Percentiles rank a stretch among this genome's conserved stretches.
These are phyloP conservation scores for Dolomedes plantarius DNA, from an alignment of 2,888 invertebrate genomes.

Conservation along the genomic window DNA sequence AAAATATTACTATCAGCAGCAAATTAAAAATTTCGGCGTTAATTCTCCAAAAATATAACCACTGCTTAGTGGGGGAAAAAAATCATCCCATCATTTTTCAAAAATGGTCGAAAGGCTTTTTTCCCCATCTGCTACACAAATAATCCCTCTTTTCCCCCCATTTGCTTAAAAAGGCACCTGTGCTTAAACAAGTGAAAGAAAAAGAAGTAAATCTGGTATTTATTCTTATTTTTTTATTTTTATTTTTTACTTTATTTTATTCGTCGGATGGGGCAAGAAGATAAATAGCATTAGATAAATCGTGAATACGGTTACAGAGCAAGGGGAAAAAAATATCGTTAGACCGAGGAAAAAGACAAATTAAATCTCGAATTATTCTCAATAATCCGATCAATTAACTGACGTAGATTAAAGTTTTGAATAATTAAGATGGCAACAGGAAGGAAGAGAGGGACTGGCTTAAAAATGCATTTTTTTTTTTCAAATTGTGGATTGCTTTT, in stretches of 20 bases:
- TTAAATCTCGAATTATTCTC: conserved; percentile 64
- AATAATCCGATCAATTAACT: conserved; percentile 67
- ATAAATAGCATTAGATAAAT: conserved; percentile 47
- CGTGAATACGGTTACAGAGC: background rate
- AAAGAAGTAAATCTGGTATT: conserved; percentile 6
- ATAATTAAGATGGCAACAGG: conserved; percentile 64
- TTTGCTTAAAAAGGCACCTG: conserved; percentile 18
- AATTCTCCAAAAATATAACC: conserved; percentile 18
- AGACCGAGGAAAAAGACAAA: conserved; percentile 29
- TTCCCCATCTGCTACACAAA: conserved; percentile 9
- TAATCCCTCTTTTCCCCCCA: conserved; percentile 6
- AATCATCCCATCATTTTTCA: background rate
- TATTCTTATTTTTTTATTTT: conserved; percentile 12
- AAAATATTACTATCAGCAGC: conserved; percentile 8
- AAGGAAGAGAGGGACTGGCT: conserved; percentile 1
- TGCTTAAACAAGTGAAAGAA: background rate
- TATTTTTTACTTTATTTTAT: conserved; percentile 18
- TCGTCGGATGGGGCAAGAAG: conserved; percentile 45
- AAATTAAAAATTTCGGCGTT: conserved; percentile 12
- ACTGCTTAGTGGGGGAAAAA: conserved; percentile 8
- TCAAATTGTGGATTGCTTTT: background rate
- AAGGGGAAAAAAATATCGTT: background rate
- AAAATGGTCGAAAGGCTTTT: background rate
- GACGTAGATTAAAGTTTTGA: conserved; percentile 66
- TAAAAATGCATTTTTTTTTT: conserved; percentile 27